Conservation (phyloP, 2,113 vertebrate genomes). For the Callipepla squamata region DNA sequence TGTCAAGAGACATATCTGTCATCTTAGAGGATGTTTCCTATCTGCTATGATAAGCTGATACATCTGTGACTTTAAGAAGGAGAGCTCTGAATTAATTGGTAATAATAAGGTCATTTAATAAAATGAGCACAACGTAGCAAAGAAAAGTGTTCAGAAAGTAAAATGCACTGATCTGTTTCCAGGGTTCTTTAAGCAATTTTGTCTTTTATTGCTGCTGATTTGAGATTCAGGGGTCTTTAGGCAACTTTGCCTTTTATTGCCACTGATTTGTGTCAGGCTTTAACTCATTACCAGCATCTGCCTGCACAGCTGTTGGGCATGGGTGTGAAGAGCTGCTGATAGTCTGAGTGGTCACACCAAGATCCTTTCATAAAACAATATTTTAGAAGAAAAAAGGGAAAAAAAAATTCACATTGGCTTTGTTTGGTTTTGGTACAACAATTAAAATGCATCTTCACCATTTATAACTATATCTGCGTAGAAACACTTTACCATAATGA, state of each 20-base stretch:
- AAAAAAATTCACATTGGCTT: not conserved
- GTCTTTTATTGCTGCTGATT: not conserved
- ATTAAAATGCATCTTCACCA: not conserved
- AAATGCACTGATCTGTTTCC: not conserved
- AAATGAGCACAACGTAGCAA: not conserved
- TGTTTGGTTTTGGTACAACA: not conserved
- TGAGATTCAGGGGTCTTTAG: not conserved
- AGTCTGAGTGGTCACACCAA: not conserved
- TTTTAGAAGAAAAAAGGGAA: fast-evolving
- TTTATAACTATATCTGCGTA: not conserved
- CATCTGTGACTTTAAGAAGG: not conserved
- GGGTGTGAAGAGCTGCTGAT: not conserved
- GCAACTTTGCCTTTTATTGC: not conserved
- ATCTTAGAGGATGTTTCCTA: not conserved
- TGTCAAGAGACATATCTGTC: not conserved
- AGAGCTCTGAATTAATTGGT: not conserved
- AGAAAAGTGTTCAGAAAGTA: not conserved
- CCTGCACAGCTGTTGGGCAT: fast-evolving
- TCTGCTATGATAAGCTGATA: not conserved
- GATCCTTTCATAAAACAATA: not conserved
- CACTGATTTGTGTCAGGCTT: not conserved
- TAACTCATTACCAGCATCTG: not conserved
- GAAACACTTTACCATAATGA: not conserved
- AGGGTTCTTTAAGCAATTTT: not conserved
- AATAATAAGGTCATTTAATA: not conserved